These are phyloP conservation scores for Danio choprae DNA, from an alignment of 2,797 vertebrate species.

Conservation along the genomic window DNA sequence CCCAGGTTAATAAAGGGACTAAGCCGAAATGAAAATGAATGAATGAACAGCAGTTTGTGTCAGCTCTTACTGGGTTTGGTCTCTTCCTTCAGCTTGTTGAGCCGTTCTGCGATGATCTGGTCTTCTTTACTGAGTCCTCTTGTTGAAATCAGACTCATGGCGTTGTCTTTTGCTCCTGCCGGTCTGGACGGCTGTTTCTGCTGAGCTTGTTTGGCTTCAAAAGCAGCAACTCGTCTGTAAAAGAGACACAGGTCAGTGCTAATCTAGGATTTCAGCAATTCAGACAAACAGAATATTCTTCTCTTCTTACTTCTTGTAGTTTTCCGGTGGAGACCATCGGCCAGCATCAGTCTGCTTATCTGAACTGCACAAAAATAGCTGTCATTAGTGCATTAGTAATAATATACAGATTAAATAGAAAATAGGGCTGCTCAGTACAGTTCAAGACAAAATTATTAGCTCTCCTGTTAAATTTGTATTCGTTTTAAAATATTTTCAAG, in stretches of 20 bases:
- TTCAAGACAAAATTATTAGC: too few relatives aligned
- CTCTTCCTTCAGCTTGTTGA: conserved; percentile 90
- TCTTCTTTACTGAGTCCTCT: conserved; percentile 86
- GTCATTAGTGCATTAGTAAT: conserved; percentile 13
- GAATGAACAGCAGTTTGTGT: background rate
- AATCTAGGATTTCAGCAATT: background rate
- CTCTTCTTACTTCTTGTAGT: conserved; percentile 92
- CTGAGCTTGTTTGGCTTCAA: conserved; percentile 86
- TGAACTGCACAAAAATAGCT: conserved; percentile 73
- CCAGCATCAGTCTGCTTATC: conserved; percentile 73
- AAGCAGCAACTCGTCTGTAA: conserved; percentile 88
- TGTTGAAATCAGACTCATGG: conserved; percentile 56
- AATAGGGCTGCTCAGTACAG: too few relatives aligned
- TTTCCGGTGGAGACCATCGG: conserved; percentile 98
- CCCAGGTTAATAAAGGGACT: too few relatives aligned
- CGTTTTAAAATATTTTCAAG: too few relatives aligned
- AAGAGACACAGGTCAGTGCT: conserved; percentile 35
- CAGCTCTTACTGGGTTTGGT: conserved; percentile 82
- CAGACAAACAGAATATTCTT: background rate
- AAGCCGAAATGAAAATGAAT: too few relatives aligned
- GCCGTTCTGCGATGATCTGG: conserved; percentile 86
- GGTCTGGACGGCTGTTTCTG: conserved; percentile 56
- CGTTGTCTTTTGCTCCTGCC: conserved; percentile 62
- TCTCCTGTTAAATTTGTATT: too few relatives aligned
- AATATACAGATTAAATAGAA: background rate